Conservation (phyloP, 2,797 vertebrate genomes). For the Sarcoramphus papa region DNA sequence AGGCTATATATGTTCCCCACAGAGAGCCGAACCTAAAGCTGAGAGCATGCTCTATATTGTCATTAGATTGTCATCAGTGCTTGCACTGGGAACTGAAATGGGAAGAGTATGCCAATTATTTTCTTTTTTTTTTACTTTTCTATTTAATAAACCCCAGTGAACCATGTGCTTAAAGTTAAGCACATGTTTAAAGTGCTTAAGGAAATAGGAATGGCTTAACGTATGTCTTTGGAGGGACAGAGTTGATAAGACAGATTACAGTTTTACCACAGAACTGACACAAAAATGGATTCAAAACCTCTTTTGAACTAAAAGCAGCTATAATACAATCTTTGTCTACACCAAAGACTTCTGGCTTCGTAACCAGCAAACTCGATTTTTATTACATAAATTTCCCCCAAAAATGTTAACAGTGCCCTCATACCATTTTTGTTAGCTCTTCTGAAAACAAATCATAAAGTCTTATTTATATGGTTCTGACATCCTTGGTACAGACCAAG, state of each 20-base stretch:
- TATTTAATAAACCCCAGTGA: conserved; percentile 11
- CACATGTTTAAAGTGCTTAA: background rate
- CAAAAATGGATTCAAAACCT: background rate
- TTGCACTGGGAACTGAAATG: background rate
- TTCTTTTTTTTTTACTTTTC: background rate
- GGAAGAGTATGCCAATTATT: background rate
- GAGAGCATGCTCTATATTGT: background rate
- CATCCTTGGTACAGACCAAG: background rate
- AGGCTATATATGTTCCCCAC: background rate
- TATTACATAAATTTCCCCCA: background rate
- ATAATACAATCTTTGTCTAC: background rate
- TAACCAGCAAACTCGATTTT: background rate
- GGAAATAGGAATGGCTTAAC: background rate
- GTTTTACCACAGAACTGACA: background rate
- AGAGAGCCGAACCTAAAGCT: background rate
- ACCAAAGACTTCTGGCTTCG: background rate
- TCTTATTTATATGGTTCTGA: background rate
- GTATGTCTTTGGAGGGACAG: background rate
- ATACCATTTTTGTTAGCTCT: background rate
- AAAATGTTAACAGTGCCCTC: background rate
- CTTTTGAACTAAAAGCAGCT: background rate
- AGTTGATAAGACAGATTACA: background rate
- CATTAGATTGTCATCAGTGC: background rate
- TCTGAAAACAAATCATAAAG: background rate
- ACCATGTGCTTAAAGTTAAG: conserved; percentile 43